Evolutionary conservation across 2,797 vertebrate genomes (phyloP).

Genomic region (Karalla daura): DNA sequence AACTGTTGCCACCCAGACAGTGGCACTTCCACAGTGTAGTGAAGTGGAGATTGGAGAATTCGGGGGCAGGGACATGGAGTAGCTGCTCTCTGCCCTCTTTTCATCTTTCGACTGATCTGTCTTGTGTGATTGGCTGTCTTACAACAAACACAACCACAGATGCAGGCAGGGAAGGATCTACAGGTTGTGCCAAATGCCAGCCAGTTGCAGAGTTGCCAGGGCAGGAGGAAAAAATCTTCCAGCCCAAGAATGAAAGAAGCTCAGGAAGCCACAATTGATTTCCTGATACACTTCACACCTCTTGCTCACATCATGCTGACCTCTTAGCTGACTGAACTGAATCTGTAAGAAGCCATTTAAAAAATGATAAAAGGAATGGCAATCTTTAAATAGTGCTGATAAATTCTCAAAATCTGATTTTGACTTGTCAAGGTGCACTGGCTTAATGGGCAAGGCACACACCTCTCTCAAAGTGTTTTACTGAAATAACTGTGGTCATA

Average conservation of each 20-base stretch:
- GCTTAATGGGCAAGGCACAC: too few relatives aligned
- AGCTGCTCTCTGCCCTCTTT: conserved; percentile 43
- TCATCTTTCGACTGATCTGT: conserved; percentile 50
- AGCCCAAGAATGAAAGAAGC: conserved; percentile 11
- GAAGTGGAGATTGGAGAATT: conserved; percentile 60
- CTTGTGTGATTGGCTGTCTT: conserved; percentile 49
- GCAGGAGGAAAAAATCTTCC: conserved; percentile 5
- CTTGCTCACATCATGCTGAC: not conserved
- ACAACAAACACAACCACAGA: conserved; percentile 45
- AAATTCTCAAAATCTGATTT: too few relatives aligned
- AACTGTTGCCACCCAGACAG: conserved; percentile 59
- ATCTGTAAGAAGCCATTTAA: not conserved
- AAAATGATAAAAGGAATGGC: not conserved
- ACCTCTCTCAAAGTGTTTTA: too few relatives aligned
- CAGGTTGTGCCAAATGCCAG: conserved; percentile 55
- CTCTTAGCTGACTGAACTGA: not conserved
- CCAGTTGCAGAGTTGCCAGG: conserved; percentile 17
- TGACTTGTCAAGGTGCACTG: too few relatives aligned
- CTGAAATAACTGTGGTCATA: too few relatives aligned
- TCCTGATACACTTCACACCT: not conserved
- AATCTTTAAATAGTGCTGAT: too few relatives aligned
- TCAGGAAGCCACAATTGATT: conserved; percentile 5
- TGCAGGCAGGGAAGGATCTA: conserved; percentile 32
- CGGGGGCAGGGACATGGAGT: conserved; percentile 41
- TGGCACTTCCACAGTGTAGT: conserved; percentile 44